phyloP scores from a whole-genome alignment of 2,888 invertebrate genomes.

The Drosophila phalerata region DNA sequence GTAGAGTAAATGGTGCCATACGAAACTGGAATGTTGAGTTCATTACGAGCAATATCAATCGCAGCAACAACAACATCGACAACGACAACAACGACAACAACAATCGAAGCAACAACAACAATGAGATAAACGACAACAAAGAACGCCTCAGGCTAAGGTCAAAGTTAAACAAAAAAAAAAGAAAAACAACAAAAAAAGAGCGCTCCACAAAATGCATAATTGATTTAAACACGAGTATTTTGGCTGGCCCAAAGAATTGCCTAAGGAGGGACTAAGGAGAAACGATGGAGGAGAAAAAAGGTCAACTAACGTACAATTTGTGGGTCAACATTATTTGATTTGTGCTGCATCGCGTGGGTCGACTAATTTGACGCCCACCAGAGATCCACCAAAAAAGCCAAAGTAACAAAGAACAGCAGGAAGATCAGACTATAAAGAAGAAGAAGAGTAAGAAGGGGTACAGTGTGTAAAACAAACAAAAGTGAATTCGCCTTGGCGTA shows the following conservation, averaged over 20 bases:
- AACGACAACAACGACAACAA: constrained; percentile 23
- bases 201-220: constrained; percentile 78
- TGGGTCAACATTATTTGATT: constrained; percentile 79
- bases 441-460: background rate
- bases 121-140: constrained; percentile 61
- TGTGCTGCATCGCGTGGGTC: constrained; percentile 73
- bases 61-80: constrained; percentile 26
- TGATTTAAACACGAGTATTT: constrained; percentile 79
- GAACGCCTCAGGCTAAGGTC: constrained; percentile 75
- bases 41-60: constrained; percentile 58
- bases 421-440: background rate
- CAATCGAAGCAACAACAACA: constrained; percentile 28
- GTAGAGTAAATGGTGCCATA: constrained; percentile 74
- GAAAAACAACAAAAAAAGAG: constrained; percentile 44
- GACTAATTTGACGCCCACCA: constrained; percentile 77
- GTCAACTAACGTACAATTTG: constrained; percentile 80
- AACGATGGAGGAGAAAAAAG: constrained; percentile 47
- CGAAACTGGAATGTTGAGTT: constrained; percentile 73
- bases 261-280: constrained; percentile 1
- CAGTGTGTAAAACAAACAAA: constrained; percentile 66
- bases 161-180: constrained; percentile 78
- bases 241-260: constrained; percentile 33
- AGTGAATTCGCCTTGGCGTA: constrained; percentile 74
- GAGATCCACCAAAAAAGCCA: constrained; percentile 39
- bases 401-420: constrained; percentile 26